Evolutionary conservation across 1,140 invertebrate genomes (phyloP), one percentile per base, ranked within the genome.

Genomic region (Choristoneura fumiferana): DNA sequence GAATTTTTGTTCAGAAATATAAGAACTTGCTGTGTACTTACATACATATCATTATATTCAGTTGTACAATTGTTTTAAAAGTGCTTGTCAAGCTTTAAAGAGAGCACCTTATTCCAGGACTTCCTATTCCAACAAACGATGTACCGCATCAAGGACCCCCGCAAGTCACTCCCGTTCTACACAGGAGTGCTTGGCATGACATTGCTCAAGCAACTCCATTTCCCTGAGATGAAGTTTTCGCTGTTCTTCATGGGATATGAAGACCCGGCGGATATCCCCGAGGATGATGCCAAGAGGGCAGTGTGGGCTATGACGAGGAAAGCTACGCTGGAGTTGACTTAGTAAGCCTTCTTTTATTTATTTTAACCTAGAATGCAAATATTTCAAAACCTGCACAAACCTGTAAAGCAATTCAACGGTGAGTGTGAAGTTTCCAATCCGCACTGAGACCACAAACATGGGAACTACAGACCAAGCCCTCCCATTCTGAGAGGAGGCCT

Each of bases 101-200:
- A n/a, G n/a, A n/a, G n/a, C n/a, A n/a, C n/a, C n/a, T n/a, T n/a
- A 69, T 91, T 89, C 33, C 84, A 96, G 94, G 95, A 96, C 54
- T 98, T 96, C 77, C 92, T 98, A 58, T 95, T 98, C 81, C 97
- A 98, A 91, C 97, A 98, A 92, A 98, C 97, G 6, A 99, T 98
- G 97, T 96, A 95, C 74, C 92, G 97, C 56, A 97, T 98, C 49
- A 98, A 98, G 83, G 97, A 98, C 83, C 96, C 97, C 0, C 92
- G 92, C 71, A 93, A 92, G 61, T 96, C 96, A 0, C 80, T 99
- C 34, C 95, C 96, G 22, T 99, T 98, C 81, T 99, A 99, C 83
- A 95, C 96, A 0, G 92, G 94, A 63, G 94, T 98, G 1, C 87
- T 98, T 3, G 97, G 97, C 10, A 98, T 98, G 97, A 94, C 92